These are phyloP conservation scores for Ferrisia virgata DNA, from an alignment of 2,888 invertebrate species.

Conservation along the genomic window DNA sequence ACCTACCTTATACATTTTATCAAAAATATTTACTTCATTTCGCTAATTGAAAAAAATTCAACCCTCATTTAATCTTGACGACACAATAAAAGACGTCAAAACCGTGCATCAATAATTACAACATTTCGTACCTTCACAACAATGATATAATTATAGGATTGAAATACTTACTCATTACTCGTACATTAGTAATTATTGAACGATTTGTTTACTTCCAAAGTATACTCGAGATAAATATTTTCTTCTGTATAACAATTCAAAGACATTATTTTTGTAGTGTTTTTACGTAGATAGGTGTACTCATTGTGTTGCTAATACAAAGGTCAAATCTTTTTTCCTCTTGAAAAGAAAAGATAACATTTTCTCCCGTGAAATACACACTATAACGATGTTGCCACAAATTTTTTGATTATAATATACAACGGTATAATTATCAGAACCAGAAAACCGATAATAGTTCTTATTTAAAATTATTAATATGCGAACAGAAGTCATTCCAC, in stretches of 20 bases:
- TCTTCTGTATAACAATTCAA: background rate
- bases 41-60: background rate
- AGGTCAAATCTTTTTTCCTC: background rate
- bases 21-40: background rate
- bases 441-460: background rate
- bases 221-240: background rate
- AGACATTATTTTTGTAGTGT: background rate
- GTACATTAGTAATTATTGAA: background rate
- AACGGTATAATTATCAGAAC: conserved; percentile 6
- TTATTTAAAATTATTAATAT: conserved; percentile 23
- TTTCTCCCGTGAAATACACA: conserved; percentile 7
- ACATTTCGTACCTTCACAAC: background rate
- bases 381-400: conserved; percentile 18
- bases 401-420: background rate
- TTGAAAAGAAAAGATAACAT: conserved; percentile 12
- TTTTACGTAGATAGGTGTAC: background rate
- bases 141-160: background rate
- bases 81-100: background rate
- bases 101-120: background rate
- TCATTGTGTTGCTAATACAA: background rate
- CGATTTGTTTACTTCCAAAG: conserved; percentile 27
- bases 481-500: background rate
- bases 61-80: background rate
- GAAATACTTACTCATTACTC: too few species aligned
- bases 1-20: background rate